Base-by-base conservation (phyloP, 2,797 vertebrate species). In the Leucoraja ocellata region DNA sequence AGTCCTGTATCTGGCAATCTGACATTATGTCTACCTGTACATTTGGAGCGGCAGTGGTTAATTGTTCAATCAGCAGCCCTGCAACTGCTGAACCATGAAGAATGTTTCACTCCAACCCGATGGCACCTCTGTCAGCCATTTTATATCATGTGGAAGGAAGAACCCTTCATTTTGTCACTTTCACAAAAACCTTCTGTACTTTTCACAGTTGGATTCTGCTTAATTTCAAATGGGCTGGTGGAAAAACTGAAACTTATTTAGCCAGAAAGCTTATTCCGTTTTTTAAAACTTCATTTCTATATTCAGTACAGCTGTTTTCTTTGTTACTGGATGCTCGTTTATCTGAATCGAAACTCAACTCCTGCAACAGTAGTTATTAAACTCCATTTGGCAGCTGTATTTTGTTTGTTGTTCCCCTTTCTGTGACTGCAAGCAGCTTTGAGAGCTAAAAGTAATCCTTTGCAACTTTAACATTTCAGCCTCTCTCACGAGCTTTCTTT, bases 321-420 rank as follows among this genome's bases (percentile, higher is more conserved):
- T 9, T 63, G 61, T 63, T 88, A 18, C 16, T 32, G 14, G 1
- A 21, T 88, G n/a, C 7, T 18, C 14, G 2, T 88, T 36, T 21
- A 65, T 36, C 68, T 88, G 61, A 68, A 39, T 74, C 25, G 39
- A 36, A 54, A 13, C 68, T 71, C 18, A 46, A 1, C 58, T n/a
- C 28, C 5, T 73, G 68, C 23, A 73, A 32, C 65, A 68, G 32
- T 46, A 39, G n/a, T 32, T 32, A 13, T 88, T 88, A 10, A 88
- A 88, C 14, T 54, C 6, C 16, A 8, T 92, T 65, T 54, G 74
- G 39, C 36, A 92, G 90, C 76, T 92, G 36, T 13, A 76, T 16
- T 93, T 81, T 76, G 14, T 68, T 93, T 73, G 13, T 93, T 94
- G 94, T 95, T 95, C 95, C 94, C 95, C 95, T 95, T 95, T 93